Evolutionary conservation across 2,888 invertebrate species (phyloP).

Genomic region (Drosophila barbarae): DNA sequence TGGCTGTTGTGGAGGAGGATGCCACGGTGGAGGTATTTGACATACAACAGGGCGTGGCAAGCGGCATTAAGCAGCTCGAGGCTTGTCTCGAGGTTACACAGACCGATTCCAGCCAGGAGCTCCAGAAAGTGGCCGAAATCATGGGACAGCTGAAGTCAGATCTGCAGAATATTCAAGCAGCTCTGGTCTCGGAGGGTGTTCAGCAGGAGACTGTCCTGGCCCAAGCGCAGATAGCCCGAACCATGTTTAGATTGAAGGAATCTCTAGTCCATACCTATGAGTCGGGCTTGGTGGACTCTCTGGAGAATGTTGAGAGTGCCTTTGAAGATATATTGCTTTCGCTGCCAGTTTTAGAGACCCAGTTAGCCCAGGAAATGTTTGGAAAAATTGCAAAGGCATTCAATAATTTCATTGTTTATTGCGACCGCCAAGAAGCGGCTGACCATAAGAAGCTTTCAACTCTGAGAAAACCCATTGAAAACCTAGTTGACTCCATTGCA

Average conservation of each 20-base stretch:
- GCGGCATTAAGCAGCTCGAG: constrained; percentile 76
- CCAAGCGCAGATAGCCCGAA: constrained; percentile 73
- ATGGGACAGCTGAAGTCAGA: constrained; percentile 72
- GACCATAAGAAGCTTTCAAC: constrained; percentile 40
- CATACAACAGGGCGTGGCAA: constrained; percentile 58
- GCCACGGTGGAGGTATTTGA: constrained; percentile 50
- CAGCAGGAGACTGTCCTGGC: constrained; percentile 64
- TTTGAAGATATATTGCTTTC: constrained; percentile 77
- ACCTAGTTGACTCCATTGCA: constrained; percentile 60
- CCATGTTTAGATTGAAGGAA: constrained; percentile 77
- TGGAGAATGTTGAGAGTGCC: constrained; percentile 77
- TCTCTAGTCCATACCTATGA: constrained; percentile 78
- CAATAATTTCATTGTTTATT: constrained; percentile 54
- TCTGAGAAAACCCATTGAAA: constrained; percentile 52
- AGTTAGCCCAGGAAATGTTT: constrained; percentile 80
- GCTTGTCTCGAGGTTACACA: constrained; percentile 69
- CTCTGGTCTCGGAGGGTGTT: constrained; percentile 48
- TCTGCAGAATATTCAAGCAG: constrained; percentile 62
- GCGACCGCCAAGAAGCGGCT: constrained; percentile 17
- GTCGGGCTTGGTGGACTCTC: constrained; percentile 67
- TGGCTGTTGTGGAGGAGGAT: constrained; percentile 34
- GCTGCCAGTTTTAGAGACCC: constrained; percentile 77
- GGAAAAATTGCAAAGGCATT: constrained; percentile 72
- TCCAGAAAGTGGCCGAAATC: constrained; percentile 63
- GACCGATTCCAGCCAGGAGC: constrained; percentile 55